Percentiles rank a stretch among this genome's conserved stretches.
Conservation (phyloP, 2,888 invertebrate species). For the Fissipunctia ypsillon region DNA sequence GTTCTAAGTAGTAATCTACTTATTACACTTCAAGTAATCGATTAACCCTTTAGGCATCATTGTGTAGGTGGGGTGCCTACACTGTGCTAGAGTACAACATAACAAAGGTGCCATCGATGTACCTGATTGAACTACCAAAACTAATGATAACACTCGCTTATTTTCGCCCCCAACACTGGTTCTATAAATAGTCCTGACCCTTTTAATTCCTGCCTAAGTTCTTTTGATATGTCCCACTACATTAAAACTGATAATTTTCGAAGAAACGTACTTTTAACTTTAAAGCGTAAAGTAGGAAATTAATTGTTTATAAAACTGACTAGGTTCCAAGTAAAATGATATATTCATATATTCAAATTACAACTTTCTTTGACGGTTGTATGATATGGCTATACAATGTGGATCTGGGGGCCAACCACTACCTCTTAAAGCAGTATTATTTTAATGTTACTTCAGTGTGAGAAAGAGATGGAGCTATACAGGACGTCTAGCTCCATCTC, state of each 20-base stretch:
- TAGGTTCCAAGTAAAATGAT: background rate
- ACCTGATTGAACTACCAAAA: background rate
- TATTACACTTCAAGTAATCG: background rate
- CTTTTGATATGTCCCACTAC: background rate
- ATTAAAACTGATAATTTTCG: background rate
- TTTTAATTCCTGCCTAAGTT: background rate
- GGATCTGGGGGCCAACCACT: too few relatives aligned
- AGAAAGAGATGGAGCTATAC: too few relatives aligned
- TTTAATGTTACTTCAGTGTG: too few relatives aligned
- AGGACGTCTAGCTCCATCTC: too few relatives aligned
- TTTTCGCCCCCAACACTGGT: background rate
- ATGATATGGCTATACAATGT: too few relatives aligned
- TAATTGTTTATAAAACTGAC: background rate
- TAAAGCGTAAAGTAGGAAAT: background rate
- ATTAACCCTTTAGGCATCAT: background rate
- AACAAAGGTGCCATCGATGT: background rate
- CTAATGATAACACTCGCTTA: background rate
- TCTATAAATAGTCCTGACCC: background rate
- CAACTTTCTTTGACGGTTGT: background rate
- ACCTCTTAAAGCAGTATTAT: too few relatives aligned
- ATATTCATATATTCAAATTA: background rate
- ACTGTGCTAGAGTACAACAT: background rate
- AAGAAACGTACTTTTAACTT: background rate
- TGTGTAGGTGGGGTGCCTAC: background rate
- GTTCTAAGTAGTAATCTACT: too few relatives aligned